Evolutionary conservation across 1,140 invertebrate genomes (phyloP), one percentile per base, ranked within the genome.

Genomic region (Drosophila miranda): DNA sequence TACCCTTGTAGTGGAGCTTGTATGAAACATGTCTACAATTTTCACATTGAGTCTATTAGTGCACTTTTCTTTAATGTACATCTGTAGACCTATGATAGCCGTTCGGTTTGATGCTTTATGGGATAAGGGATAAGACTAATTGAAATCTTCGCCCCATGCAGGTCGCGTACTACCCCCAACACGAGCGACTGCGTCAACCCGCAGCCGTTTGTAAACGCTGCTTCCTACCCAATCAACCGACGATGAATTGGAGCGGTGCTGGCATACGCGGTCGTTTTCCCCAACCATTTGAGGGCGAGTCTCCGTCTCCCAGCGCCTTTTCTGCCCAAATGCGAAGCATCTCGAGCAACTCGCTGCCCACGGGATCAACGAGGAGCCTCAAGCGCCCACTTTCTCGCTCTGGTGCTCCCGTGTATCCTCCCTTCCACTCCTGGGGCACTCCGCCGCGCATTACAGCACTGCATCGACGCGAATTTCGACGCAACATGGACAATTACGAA

Each of bases 141-240:
- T 21, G 34, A 26, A 53, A 19, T 52, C 46, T 8, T 46, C 50
- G 43, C 26, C 11, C 49, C 54, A 60, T 49, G 48, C 71, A 91
- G 91, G 90, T 89, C 90, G 90, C 82, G 81, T 90, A 89, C 64
- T 91, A 76, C 90, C 90, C 78, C 90, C 90, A 76, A 91, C 90
- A 82, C 79, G 90, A 91, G 90, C 90, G 86, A 90, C 90, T 89
- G 87, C 90, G 77, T 88, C 90, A 91, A 90, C 90, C 86, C 90
- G 90, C 86, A 82, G 90, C 80, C 89, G 90, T 76, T 91, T 91
- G 90, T 91, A 90, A 90, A 75, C 86, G 84, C 50, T 91, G 90
- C 69, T 86, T 84, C 75, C 64, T 90, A 70, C 87, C 84, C 52
- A 89, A 83, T 52, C 78, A 78, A 71, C 87, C 89, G 54, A 76